Evolutionary conservation across 1,140 invertebrate genomes (phyloP), one percentile per base, ranked within the genome.

Genomic region (Eriocheir sinensis): DNA sequence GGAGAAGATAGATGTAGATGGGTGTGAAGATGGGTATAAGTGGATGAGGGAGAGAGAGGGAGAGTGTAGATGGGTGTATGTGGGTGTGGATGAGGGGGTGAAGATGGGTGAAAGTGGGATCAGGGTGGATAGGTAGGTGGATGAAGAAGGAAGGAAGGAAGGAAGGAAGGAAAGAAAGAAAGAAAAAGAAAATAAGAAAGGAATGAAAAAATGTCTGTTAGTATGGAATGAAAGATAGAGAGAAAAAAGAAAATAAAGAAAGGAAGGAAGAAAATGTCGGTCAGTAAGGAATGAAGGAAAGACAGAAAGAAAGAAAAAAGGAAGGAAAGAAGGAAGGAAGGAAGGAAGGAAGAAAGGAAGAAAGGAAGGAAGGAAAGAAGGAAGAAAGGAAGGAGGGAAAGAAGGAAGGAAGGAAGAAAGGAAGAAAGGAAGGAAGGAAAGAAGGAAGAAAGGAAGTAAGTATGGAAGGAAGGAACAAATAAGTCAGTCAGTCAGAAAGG

Each of bases 341-440:
- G 34, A 85, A 30, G 83, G 83, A 85, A 83, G 80, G 80, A 83
- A 83, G 80, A n/a, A 32, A 83, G 12, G 38, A 38, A 85, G 32
- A 9, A 40, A 85, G 34, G 21, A 21, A 34, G 32, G 27, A 40
- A 85, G n/a, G 40, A 40, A 32, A 32, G 40, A 40, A 85, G 0
- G 40, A 40, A 85, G 32, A 34, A 85, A 85, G 3, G 38, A 32
- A 85, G 81, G 38, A 30, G n/a, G n/a, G n/a, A 36, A 83, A 30
- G 34, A 36, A 83, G 9, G 34, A 83, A 4, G n/a, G 34, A 83
- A 83, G n/a, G 4, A 85, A 48, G 44, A 4, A 48, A 6, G 15
- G 15, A 85, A 6, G 38, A 32, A n/a, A n/a, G n/a, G 4, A 30
- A 15, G 2, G 38, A 85, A 85, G 0, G 30, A 85, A 32, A 6